Conservation (phyloP, 2,113 vertebrate genomes). For the Strix uralensis region DNA sequence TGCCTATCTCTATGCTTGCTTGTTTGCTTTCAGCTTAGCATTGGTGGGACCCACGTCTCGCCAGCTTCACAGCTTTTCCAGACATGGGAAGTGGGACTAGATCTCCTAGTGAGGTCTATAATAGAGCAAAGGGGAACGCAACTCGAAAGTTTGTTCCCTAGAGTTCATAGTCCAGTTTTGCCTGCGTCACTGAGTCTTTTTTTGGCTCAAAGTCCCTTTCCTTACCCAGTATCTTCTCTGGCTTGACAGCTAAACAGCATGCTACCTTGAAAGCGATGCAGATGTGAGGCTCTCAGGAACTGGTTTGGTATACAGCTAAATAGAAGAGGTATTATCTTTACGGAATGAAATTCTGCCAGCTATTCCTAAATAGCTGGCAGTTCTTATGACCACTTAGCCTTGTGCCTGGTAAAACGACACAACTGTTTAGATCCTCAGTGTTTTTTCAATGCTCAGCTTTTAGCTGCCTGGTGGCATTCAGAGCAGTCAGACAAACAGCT, state of each 20-base stretch:
- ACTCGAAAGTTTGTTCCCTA: neutral
- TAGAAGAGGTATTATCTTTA: neutral
- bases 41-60: neutral
- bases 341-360: neutral
- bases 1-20: neutral
- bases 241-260: neutral
- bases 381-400: neutral
- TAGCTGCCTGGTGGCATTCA: neutral
- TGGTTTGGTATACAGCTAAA: neutral
- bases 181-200: neutral
- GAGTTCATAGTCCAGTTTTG: neutral
- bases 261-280: neutral
- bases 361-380: neutral
- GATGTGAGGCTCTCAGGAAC: neutral
- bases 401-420: neutral
- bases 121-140: neutral
- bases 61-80: neutral
- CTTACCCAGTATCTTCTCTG: neutral
- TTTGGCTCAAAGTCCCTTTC: neutral
- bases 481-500: neutral
- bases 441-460: neutral
- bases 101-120: neutral
- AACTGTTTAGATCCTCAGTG: neutral
- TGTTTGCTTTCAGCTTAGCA: neutral
- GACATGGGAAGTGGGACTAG: neutral